These are phyloP conservation scores for Pavo muticus DNA, from an alignment of 2,113 vertebrate genomes.

Conservation along the genomic window DNA sequence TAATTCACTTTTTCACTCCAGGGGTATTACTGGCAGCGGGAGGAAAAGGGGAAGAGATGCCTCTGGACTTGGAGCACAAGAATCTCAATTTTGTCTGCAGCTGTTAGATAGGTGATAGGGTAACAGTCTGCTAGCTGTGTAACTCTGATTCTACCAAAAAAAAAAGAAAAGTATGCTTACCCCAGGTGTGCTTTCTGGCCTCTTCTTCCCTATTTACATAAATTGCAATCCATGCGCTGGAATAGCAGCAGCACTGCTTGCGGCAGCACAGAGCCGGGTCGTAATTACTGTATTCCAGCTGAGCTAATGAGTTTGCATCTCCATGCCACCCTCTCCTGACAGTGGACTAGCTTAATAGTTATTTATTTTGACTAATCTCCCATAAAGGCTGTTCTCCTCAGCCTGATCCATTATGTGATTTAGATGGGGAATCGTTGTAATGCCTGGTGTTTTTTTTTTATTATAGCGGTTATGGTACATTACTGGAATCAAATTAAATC, in stretches of 20 bases:
- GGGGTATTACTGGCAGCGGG: background rate
- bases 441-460: slow-evolving; percentile 49
- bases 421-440: slow-evolving; percentile 48
- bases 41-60: background rate
- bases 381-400: slow-evolving; percentile 14
- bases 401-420: slow-evolving; percentile 55
- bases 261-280: background rate
- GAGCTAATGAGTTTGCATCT: slow-evolving; percentile 55
- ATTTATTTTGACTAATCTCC: slow-evolving; percentile 65
- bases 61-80: background rate
- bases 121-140: background rate
- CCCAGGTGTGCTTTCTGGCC: background rate
- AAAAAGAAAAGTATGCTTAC: background rate
- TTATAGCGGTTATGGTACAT: slow-evolving; percentile 63
- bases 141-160: background rate
- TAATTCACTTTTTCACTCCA: background rate
- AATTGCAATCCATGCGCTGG: background rate
- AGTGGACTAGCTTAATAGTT: slow-evolving; percentile 46
- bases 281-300: slow-evolving; percentile 52
- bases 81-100: background rate
- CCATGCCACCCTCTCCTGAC: background rate
- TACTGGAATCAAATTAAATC: slow-evolving; percentile 70
- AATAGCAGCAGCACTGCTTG: background rate
- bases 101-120: background rate
- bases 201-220: slow-evolving; percentile 33